These are phyloP conservation scores for Drosophila melanocephala DNA, from an alignment of 2,888 invertebrate genomes.

Conservation along the genomic window DNA sequence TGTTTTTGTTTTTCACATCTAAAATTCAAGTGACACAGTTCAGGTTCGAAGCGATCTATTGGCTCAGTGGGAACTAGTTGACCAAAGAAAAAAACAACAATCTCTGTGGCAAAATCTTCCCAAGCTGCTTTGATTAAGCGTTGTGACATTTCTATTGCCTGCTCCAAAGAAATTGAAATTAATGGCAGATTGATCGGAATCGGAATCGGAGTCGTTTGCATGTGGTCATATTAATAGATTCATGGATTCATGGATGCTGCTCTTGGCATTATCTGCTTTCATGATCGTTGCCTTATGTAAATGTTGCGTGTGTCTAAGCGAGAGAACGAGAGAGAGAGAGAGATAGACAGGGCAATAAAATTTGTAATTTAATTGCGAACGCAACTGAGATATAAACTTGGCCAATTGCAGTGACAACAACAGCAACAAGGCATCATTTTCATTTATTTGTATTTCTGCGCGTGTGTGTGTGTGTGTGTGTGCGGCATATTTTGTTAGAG, in stretches of 20 bases:
- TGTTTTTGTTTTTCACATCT: slow-evolving; percentile 17
- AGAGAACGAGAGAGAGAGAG: neutral
- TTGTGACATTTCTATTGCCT: slow-evolving; percentile 74
- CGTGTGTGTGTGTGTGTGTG: slow-evolving; percentile 10
- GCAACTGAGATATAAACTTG: slow-evolving; percentile 22
- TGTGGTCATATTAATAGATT: slow-evolving; percentile 60
- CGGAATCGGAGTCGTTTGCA: slow-evolving; percentile 33
- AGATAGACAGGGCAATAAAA: slow-evolving; percentile 5
- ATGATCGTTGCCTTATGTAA: slow-evolving; percentile 48
- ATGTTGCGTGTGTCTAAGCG: slow-evolving; percentile 14
- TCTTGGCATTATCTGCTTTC: slow-evolving; percentile 37
- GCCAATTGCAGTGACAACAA: slow-evolving; percentile 21
- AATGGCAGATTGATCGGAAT: slow-evolving; percentile 73
- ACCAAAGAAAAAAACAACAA: slow-evolving; percentile 15
- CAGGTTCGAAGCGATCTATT: slow-evolving; percentile 21
- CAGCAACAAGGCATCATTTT: slow-evolving; percentile 2
- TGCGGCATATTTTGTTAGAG: slow-evolving; percentile 64
- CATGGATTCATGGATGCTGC: slow-evolving; percentile 24
- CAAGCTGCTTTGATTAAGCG: slow-evolving; percentile 77
- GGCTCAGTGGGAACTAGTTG: slow-evolving; percentile 70
- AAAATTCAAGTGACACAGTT: slow-evolving; percentile 38
- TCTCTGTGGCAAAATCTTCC: slow-evolving; percentile 61
- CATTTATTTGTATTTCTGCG: neutral
- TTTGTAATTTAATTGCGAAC: slow-evolving; percentile 28
- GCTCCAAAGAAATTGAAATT: slow-evolving; percentile 66